Evolutionary conservation across 2,113 vertebrate genomes (phyloP), one percentile per base, ranked within the genome.

Genomic region (Sebastes schlegelii): DNA sequence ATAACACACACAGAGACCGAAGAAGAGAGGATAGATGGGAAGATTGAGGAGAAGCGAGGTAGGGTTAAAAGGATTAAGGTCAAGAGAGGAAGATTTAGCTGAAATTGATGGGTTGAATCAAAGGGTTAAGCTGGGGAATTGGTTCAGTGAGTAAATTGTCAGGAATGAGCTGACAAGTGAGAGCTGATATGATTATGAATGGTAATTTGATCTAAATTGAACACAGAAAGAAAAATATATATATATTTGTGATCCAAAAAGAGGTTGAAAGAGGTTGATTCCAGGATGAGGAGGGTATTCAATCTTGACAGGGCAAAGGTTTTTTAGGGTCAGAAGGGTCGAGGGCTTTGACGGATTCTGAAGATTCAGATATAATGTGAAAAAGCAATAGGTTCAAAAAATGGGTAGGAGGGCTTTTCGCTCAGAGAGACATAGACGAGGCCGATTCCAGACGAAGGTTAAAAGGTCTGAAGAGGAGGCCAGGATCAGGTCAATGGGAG

Each of bases 401-500:
- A 23, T n/a, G 14, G 48, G 51, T 6, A 26, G 51, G 21, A 26
- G 34, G 52, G 69, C 21, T 80, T 82, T 52, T 52, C 10, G 14
- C 82, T 81, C 63, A 79, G 72, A 57, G 57, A 78, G 58, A 80
- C 74, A 40, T 51, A 21, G 64, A 66, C 3, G 8, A 43, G 57
- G 60, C 40, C 1, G 3, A 74, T 72, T 79, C 12, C 16, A 82
- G 78, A 85, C 82, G 77, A 89, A 86, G 79, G 92, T 87, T 54
- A 74, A 83, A 84, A 70, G 90, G 82, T 89, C 74, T 45, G 19
- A 14, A 2, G 13, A 34, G 77, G 82, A 77, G 85, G 78, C 73
- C 77, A 80, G 60, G 23, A 64, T 55, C 3, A 40, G 90, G 87
- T 91, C 82, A 88, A 51, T 61, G 66, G 85, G 77, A 91, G 79